These are phyloP conservation scores for Bathynomus jamesi DNA, from an alignment of 1,140 invertebrate species.

Conservation along the genomic window DNA sequence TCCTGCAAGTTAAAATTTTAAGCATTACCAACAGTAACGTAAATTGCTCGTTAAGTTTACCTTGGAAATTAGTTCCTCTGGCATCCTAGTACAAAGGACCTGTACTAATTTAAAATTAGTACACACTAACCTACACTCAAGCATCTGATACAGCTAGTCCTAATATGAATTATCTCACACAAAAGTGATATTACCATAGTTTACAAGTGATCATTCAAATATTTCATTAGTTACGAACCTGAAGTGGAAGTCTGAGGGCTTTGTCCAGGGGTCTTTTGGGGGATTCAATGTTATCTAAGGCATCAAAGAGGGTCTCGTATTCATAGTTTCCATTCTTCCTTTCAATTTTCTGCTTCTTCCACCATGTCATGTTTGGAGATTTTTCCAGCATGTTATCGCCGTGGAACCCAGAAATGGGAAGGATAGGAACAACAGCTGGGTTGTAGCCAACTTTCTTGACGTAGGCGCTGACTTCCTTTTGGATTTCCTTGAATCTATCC, in stretches of 20 bases:
- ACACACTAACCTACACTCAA: no score
- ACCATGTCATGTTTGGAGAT: slow-evolving; percentile 89
- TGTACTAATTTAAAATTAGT: no score
- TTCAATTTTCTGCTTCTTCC: slow-evolving; percentile 92
- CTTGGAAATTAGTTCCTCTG: no score
- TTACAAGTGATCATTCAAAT: no score
- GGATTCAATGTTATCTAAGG: slow-evolving; percentile 88
- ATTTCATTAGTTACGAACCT: slow-evolving; percentile 16
- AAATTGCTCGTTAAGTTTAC: no score
- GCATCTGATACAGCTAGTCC: no score
- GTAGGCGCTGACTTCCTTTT: slow-evolving; percentile 89
- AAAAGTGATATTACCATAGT: no score
- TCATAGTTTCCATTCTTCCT: slow-evolving; percentile 81
- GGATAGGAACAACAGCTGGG: slow-evolving; percentile 89
- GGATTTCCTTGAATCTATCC: slow-evolving; percentile 89
- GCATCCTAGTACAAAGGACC: no score
- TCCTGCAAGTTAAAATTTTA: slow-evolving; percentile 73
- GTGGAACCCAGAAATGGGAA: slow-evolving; percentile 98
- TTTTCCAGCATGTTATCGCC: slow-evolving; percentile 96
- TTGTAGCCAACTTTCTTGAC: slow-evolving; percentile 98
- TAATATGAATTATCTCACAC: no score
- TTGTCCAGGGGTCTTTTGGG: slow-evolving; percentile 91
- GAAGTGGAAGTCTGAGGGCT: slow-evolving; percentile 86
- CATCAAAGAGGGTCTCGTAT: slow-evolving; percentile 84
- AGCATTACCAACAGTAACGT: no score